Percentiles rank a stretch among this genome's conserved stretches.
Conservation (phyloP, 2,113 vertebrate genomes). For the Bambusicola thoracicus region DNA sequence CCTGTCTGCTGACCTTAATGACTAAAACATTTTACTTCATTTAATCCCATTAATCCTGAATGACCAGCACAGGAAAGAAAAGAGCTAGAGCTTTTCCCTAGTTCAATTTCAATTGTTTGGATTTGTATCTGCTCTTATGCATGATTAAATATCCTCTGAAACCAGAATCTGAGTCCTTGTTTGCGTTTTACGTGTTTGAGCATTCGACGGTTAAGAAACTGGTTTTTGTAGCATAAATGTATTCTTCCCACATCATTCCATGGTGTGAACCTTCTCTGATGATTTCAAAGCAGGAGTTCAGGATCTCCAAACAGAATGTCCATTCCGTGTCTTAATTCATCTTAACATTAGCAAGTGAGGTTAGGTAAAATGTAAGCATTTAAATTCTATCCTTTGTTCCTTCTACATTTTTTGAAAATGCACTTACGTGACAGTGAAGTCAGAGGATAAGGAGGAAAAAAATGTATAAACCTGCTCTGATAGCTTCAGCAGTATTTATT, state of each 20-base stretch:
- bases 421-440: not conserved
- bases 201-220: not conserved
- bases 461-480: no score
- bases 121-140: not conserved
- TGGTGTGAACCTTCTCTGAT: not conserved
- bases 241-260: not conserved
- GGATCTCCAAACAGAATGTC: not conserved
- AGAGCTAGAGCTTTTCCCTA: not conserved
- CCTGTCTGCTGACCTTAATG: not conserved
- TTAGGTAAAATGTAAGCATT: not conserved
- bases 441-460: not conserved
- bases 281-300: not conserved
- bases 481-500: not conserved
- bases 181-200: not conserved
- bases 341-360: not conserved
- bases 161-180: not conserved
- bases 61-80: not conserved
- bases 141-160: fast-evolving
- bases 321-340: not conserved
- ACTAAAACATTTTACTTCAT: not conserved
- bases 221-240: not conserved
- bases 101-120: not conserved
- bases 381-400: not conserved
- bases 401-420: not conserved
- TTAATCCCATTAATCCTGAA: not conserved